A percentile compares a stretch with the other conserved stretches of the same genome.
Conservation (phyloP, 2,888 invertebrate genomes). For the Pollenia amentaria region DNA sequence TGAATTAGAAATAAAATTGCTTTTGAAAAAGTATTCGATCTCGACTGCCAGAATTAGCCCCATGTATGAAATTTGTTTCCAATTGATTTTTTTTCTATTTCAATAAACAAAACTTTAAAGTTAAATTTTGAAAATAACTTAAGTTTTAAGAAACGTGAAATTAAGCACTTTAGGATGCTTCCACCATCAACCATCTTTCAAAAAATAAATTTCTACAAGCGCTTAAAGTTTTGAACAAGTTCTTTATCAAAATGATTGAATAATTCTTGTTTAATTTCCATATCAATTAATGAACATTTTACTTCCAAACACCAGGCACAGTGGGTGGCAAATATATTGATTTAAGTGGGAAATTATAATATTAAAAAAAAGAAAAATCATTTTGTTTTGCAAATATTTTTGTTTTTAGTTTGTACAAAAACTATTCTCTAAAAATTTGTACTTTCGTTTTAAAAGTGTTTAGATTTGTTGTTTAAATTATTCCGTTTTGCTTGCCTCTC, state of each 20-base stretch:
- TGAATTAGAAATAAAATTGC: no score
- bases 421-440: slow-evolving; percentile 11
- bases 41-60: no score
- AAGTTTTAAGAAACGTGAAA: no score
- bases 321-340: slow-evolving; percentile 11
- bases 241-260: neutral
- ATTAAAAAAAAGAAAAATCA: neutral
- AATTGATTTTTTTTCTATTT: no score
- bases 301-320: neutral
- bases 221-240: slow-evolving; percentile 1
- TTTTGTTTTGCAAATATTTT: neutral
- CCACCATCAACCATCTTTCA: no score
- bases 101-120: no score
- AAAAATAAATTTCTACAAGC: no score
- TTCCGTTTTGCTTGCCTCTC: slow-evolving; percentile 49
- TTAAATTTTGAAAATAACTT: no score
- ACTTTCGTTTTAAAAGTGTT: slow-evolving; percentile 22
- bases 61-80: no score
- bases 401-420: slow-evolving; percentile 6
- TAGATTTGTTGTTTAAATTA: slow-evolving; percentile 28
- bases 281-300: slow-evolving; percentile 12
- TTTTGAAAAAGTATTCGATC: no score
- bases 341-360: slow-evolving; percentile 32
- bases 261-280: neutral
- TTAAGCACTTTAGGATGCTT: no score